These are phyloP conservation scores for Sardinella longiceps DNA, from an alignment of 2,797 vertebrate species.

Conservation along the genomic window DNA sequence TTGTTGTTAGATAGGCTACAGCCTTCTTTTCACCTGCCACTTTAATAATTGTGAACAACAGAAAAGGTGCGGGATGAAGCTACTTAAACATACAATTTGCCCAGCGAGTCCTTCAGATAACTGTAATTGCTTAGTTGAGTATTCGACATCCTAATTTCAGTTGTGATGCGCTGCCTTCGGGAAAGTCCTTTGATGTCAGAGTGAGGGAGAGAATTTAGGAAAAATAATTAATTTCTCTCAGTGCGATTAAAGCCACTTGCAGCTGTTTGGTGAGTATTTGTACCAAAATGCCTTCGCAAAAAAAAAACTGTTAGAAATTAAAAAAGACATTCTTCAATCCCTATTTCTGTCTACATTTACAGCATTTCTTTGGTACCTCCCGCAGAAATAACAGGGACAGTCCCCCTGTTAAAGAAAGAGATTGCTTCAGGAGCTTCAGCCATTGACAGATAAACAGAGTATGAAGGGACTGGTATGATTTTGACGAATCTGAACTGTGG, in stretches of 20 bases:
- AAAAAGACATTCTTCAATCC: conserved; percentile 64
- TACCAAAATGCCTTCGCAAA: conserved; percentile 58
- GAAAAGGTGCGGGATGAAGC: conserved; percentile 70
- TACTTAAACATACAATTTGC: conserved; percentile 76
- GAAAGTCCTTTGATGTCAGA: conserved; percentile 79
- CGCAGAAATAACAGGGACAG: neutral
- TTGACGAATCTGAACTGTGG: neutral
- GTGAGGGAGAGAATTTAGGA: conserved; percentile 65
- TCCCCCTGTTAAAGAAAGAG: neutral
- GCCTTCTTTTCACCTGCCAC: conserved; percentile 50
- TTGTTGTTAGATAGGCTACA: conserved; percentile 62
- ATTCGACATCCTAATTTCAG: conserved; percentile 74
- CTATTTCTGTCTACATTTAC: conserved; percentile 42
- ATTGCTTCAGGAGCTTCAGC: neutral
- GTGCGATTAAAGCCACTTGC: conserved; percentile 75
- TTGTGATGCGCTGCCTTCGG: conserved; percentile 78
- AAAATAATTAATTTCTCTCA: conserved; percentile 76
- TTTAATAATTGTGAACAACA: conserved; percentile 66
- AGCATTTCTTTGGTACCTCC: neutral
- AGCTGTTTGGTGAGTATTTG: conserved; percentile 63
- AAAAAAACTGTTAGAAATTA: conserved; percentile 66
- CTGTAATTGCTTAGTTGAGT: conserved; percentile 77
- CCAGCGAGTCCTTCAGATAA: conserved; percentile 74
- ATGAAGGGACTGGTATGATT: neutral
- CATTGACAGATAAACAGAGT: conserved; percentile 30